Percentiles rank a stretch among this genome's conserved stretches.
These are phyloP conservation scores for Nemopilema nomurai DNA, from an alignment of 30 jellyfish, hydroid and myxozoan genomes.

Conservation along the genomic window DNA sequence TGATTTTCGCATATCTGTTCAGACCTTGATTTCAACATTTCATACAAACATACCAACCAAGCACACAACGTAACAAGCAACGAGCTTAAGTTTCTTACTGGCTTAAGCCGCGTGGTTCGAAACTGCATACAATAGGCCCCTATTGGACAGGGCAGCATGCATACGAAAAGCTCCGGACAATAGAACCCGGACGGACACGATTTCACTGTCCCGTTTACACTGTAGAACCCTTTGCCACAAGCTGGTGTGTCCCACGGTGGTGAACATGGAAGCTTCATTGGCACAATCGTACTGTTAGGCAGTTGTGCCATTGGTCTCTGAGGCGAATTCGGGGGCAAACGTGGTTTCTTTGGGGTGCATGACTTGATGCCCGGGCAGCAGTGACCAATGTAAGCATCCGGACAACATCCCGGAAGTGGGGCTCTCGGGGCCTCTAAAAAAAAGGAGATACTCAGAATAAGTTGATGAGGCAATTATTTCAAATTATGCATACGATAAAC, in stretches of 20 bases:
- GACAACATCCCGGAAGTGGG: constrained; percentile 70
- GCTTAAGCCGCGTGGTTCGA: neutral
- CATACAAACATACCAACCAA: too few species aligned
- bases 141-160: constrained; percentile 58
- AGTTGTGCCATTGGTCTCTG: neutral
- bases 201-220: constrained; percentile 9
- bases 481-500: too few species aligned
- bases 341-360: constrained; percentile 32
- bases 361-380: constrained; percentile 51
- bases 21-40: too few species aligned
- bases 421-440: constrained; percentile 59
- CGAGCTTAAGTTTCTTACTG: too few species aligned
- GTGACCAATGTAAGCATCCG: constrained; percentile 13
- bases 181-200: constrained; percentile 72
- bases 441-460: neutral
- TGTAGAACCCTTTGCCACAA: constrained; percentile 62
- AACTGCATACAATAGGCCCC: constrained; percentile 66
- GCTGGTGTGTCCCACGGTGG: constrained; percentile 76
- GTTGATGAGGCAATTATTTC: too few species aligned
- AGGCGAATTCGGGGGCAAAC: neutral
- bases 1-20: too few species aligned
- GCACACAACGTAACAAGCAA: too few species aligned
- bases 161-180: constrained; percentile 8
- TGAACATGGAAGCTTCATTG: constrained; percentile 52
- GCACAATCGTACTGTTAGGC: neutral